Conservation (phyloP, 2,888 invertebrate species). For the Drosophila bunnanda region DNA sequence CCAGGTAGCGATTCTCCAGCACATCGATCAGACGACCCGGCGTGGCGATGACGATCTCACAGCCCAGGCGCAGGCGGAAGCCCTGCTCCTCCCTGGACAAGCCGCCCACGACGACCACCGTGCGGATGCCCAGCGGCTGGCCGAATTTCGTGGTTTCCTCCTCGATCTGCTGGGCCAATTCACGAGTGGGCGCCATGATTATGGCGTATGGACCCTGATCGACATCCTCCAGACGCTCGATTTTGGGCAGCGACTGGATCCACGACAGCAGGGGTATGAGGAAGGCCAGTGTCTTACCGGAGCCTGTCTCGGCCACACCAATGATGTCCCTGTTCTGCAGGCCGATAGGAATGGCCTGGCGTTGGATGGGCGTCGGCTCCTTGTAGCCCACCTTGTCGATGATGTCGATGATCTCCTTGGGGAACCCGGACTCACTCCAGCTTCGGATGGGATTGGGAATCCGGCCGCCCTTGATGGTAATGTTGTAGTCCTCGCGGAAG, state of each 20-base stretch:
- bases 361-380: conserved; percentile 99
- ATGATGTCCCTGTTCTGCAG: conserved; percentile 97
- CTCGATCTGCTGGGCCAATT: conserved; percentile 99
- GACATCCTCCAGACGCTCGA: conserved; percentile 94
- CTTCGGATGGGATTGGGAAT: conserved; percentile 98
- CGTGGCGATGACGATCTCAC: conserved; percentile 99
- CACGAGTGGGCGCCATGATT: conserved; percentile 99
- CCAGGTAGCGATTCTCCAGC: conserved; percentile 98
- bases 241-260: conserved; percentile 99
- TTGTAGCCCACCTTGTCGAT: conserved; percentile 97
- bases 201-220: conserved; percentile 99
- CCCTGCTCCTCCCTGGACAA: conserved; percentile 99
- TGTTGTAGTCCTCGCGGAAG: conserved; percentile 99
- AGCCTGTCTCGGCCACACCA: conserved; percentile 99
- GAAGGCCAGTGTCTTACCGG: conserved; percentile 99
- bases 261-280: conserved; percentile 98
- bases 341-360: conserved; percentile 99
- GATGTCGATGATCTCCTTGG: conserved; percentile 95
- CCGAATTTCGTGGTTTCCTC: conserved; percentile 99
- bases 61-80: conserved; percentile 97
- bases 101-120: conserved; percentile 99
- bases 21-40: conserved; percentile 99
- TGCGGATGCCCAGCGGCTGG: conserved; percentile 94
- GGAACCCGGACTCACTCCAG: conserved; percentile 97
- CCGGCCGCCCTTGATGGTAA: conserved; percentile 98